These are phyloP conservation scores for Passer montanus DNA, from an alignment of 2,113 vertebrate species.

Conservation along the genomic window DNA sequence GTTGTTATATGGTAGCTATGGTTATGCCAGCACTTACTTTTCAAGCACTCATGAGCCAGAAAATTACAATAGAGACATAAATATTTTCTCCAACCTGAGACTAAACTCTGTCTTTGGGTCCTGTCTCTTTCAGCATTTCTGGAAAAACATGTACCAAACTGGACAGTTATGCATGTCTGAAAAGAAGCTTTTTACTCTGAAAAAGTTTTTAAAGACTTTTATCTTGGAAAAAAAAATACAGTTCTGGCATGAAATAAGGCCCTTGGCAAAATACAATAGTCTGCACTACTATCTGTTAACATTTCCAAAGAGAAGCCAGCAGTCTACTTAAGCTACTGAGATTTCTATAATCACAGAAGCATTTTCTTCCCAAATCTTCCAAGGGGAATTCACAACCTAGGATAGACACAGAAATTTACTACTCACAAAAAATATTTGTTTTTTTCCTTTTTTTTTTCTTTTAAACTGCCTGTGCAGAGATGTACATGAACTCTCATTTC, in stretches of 20 bases:
- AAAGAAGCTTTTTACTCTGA: background rate
- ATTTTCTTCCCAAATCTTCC: constrained; percentile 1
- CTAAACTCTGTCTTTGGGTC: background rate
- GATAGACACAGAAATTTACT: background rate
- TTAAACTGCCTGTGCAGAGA: background rate
- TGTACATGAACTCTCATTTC: background rate
- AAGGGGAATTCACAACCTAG: background rate
- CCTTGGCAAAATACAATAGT: background rate
- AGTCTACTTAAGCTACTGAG: background rate
- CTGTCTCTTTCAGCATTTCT: background rate
- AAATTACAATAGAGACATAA: background rate
- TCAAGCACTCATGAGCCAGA: background rate
- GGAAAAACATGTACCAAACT: background rate
- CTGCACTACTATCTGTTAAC: background rate
- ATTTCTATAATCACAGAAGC: background rate
- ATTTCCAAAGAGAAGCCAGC: constrained; percentile 13
- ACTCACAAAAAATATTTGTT: background rate
- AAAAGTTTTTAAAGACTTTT: background rate
- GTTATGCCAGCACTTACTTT: background rate
- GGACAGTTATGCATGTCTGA: background rate
- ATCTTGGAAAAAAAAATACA: background rate
- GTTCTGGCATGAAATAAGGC: background rate
- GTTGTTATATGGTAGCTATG: background rate
- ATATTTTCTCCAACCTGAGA: background rate
- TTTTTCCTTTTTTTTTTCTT: background rate